Percentiles rank a stretch among this genome's conserved stretches.
phyloP scores from a whole-genome alignment of 2,797 vertebrate species.

The Phrynocephalus vlangalii region DNA sequence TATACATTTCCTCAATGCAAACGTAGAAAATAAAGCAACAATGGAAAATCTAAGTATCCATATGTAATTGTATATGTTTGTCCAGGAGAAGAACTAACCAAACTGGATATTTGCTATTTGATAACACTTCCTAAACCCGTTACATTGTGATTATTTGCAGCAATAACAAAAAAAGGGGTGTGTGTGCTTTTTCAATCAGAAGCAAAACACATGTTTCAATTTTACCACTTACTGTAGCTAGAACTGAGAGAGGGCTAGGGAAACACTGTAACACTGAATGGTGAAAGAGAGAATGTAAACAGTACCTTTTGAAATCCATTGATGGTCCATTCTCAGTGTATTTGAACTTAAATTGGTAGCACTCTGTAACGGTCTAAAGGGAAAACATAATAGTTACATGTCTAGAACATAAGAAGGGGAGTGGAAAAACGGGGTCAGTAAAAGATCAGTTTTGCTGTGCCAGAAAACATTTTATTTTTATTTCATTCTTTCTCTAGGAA shows the following conservation, averaged over 20 bases:
- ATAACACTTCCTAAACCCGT: background rate
- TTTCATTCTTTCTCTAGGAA: background rate
- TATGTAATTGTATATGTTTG: background rate
- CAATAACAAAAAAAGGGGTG: background rate
- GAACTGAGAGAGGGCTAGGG: background rate
- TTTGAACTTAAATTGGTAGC: constrained; percentile 94
- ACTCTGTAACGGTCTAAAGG: constrained; percentile 93
- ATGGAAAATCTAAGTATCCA: background rate
- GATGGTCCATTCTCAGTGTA: constrained; percentile 85
- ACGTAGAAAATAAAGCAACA: background rate
- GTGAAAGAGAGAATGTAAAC: background rate
- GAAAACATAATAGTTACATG: constrained; percentile 56
- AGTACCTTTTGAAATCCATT: constrained; percentile 91
- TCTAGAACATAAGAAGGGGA: constrained; percentile 29
- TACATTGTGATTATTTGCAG: background rate
- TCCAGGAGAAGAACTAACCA: background rate
- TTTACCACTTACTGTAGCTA: background rate
- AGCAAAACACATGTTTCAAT: background rate
- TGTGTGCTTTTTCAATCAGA: accelerated
- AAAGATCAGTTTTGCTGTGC: constrained; percentile 3
- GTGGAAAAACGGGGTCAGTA: background rate
- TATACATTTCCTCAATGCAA: background rate
- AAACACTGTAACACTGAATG: background rate
- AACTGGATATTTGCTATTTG: background rate
- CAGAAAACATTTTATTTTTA: background rate